phyloP scores from a whole-genome alignment of 2,113 vertebrate genomes.

The Stercorarius parasiticus region DNA sequence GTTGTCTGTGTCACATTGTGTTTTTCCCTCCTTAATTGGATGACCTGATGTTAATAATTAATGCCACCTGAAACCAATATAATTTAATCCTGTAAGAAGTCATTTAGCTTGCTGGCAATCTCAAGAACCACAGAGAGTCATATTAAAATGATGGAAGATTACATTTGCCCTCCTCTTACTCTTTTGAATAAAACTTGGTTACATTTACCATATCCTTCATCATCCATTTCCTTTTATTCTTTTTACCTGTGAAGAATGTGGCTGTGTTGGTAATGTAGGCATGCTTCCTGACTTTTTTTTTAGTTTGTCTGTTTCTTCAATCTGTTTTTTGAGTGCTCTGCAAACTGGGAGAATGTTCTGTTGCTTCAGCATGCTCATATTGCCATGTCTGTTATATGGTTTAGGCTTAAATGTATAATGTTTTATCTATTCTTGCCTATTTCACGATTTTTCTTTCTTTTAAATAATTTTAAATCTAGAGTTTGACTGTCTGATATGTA shows the following conservation, averaged over 20 bases:
- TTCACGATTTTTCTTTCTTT: neutral
- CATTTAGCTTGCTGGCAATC: neutral
- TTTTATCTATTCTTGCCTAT: neutral
- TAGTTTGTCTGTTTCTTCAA: neutral
- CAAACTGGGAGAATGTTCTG: neutral
- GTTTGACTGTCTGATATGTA: neutral
- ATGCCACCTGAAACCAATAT: neutral
- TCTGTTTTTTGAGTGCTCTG: neutral
- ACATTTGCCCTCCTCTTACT: neutral
- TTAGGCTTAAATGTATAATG: neutral
- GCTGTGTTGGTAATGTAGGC: neutral
- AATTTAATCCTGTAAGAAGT: neutral
- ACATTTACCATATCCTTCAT: neutral
- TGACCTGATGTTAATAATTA: slow-evolving; percentile 33
- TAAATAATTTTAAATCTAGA: neutral
- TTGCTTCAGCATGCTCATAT: neutral
- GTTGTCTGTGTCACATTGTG: neutral
- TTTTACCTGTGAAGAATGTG: neutral
- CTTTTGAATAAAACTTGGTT: neutral
- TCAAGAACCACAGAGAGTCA: neutral
- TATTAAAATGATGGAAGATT: neutral
- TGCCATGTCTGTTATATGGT: neutral
- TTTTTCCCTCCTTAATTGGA: neutral
- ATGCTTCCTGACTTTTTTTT: neutral
- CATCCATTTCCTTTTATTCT: neutral